Evolutionary conservation across 2,888 invertebrate genomes (phyloP), one percentile per base, ranked within the genome.

Genomic region (Periphyllus acericola): DNA sequence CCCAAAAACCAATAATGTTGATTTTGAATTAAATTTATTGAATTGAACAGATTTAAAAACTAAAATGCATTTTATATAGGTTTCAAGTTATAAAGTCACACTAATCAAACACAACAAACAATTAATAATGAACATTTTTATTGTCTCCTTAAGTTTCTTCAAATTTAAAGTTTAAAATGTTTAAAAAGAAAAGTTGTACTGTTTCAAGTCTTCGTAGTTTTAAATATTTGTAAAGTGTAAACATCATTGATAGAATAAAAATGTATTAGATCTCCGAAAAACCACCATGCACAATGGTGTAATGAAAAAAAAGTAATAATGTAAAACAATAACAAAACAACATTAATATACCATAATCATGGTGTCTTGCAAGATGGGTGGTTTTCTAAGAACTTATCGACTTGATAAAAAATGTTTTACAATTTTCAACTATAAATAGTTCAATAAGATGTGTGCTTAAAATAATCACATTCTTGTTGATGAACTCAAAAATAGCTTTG

Each of bases 1-100:
- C 86, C 86, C 86, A 87, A 80, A 79, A 80, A 87, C 86, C 86
- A 71, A 81, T 60, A 80, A 76, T 46, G 66, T 76, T 68, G 32
- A 76, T 66, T 75, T 75, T 40, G 11, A 60, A 55, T 75, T 83
- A 3, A 21, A 29, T 60, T 75, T 60, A 60, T 83, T 74, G 14
- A 32, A 60, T 32, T 11, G 66, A 66, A 84, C 66, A 84, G 25
- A 76, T 84, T 84, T 52, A 46, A 46, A 68, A 84, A 75, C 5
- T n/a, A 68, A 76, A 76, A 76, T 40, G 60, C 25, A 46, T 46
- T 75, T 79, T 19, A 25, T 25, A 46, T 46, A 76, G 60, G 32
- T 60, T 3, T 75, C 8, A 40, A 83, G 36, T 75, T 40, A 75
- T 29, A 32, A 17, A 83, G 40, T 40, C 29, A 75, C 11, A 55